Evolutionary conservation across 37 sponge, comb jelly and placozoan genomes (phyloP).

Genomic region (Hexactinellida sp.): DNA sequence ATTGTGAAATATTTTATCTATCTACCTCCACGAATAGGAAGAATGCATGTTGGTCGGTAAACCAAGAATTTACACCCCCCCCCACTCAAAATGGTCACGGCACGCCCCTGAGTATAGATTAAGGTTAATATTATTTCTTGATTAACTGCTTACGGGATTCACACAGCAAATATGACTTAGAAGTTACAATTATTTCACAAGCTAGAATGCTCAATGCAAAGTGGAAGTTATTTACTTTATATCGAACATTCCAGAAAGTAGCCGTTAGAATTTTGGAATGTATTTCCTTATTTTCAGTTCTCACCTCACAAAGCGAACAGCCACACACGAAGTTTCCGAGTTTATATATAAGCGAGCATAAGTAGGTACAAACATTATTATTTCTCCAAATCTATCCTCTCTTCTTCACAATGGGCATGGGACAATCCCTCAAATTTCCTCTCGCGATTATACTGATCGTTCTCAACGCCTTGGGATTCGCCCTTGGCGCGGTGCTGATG

Average conservation of each 20-base stretch:
- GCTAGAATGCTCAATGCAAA: too few relatives aligned
- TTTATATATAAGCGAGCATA: neutral
- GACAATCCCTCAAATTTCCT: neutral
- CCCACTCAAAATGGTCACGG: too few relatives aligned
- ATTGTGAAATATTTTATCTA: too few relatives aligned
- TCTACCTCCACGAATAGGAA: too few relatives aligned
- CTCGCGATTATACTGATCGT: neutral
- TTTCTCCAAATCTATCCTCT: neutral
- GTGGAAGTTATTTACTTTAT: too few relatives aligned
- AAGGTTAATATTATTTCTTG: too few relatives aligned
- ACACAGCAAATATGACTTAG: too few relatives aligned
- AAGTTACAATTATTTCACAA: too few relatives aligned
- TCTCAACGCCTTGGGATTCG: constrained; percentile 1
- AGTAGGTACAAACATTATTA: neutral
- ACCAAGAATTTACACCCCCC: too few relatives aligned
- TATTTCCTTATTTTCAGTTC: neutral
- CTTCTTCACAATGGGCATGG: neutral
- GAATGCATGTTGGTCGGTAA: too few relatives aligned
- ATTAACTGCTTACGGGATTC: too few relatives aligned
- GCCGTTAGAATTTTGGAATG: neutral
- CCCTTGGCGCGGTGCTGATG: neutral
- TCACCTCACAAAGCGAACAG: neutral
- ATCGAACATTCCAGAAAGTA: neutral
- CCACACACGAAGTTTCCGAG: neutral
- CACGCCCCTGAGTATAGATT: too few relatives aligned